Percentiles rank a stretch among this genome's conserved stretches.
Conservation (phyloP, 2,113 vertebrate genomes). For the Erythrocebus patas region DNA sequence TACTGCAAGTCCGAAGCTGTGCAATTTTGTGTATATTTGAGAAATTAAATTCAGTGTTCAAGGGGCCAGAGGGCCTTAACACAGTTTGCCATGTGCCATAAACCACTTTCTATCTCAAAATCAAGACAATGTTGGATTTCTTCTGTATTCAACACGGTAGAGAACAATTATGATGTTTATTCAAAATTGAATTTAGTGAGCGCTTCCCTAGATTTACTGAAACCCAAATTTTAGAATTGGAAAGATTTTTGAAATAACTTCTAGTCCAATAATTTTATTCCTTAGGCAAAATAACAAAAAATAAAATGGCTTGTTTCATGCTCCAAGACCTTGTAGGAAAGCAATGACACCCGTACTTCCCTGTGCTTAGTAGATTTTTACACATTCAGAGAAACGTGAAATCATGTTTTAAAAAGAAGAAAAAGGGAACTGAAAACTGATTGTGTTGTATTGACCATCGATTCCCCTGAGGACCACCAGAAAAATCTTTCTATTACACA, state of each 20-base stretch:
- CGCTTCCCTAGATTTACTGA: neutral
- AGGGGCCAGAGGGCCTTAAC: neutral
- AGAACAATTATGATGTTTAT: neutral
- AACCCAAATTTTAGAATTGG: neutral
- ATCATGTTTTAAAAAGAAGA: neutral
- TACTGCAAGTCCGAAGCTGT: slow-evolving; percentile 34
- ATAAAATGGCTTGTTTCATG: neutral
- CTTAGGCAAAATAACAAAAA: neutral
- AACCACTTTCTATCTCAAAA: neutral
- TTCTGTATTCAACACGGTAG: neutral
- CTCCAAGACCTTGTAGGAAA: neutral
- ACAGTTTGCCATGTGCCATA: neutral
- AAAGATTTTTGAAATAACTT: neutral
- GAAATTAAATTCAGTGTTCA: slow-evolving; percentile 49
- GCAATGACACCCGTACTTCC: neutral
- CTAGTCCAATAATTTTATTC: neutral
- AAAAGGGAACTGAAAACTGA: neutral
- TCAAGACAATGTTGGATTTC: neutral
- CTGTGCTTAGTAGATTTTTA: neutral
- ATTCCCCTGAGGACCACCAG: neutral
- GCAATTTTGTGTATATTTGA: slow-evolving; percentile 49
- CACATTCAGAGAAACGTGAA: neutral
- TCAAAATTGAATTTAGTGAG: neutral
- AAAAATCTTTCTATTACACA: neutral
- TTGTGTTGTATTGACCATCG: neutral